A percentile compares a stretch with the other conserved stretches of the same genome.
Conservation (phyloP, 2,888 invertebrate species). For the Barypeithes pellucidus region DNA sequence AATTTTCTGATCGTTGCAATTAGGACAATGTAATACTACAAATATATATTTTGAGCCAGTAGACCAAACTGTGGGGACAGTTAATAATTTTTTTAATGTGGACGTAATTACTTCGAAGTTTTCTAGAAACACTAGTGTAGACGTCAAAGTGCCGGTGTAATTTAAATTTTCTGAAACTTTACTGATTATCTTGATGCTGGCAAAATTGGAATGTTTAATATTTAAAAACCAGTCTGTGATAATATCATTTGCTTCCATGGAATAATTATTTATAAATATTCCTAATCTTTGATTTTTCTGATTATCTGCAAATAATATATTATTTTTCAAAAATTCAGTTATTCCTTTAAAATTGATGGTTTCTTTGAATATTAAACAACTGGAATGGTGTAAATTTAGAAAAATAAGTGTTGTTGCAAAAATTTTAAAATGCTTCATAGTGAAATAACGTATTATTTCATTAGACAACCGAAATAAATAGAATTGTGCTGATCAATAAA, state of each 20-base stretch:
- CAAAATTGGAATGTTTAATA: not conserved
- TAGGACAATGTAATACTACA: not conserved
- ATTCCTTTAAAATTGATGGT: not conserved
- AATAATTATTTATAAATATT: constrained; percentile 3
- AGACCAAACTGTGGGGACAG: not conserved
- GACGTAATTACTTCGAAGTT: not conserved
- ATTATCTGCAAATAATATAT: not conserved
- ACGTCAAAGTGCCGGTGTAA: not conserved
- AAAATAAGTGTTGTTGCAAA: not conserved
- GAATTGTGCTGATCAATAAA: too few relatives aligned
- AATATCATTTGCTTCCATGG: constrained; percentile 6
- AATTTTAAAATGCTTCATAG: not conserved
- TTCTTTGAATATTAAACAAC: not conserved
- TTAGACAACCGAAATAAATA: too few relatives aligned
- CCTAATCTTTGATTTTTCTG: constrained; percentile 2
- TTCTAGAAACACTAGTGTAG: not conserved
- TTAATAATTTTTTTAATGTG: not conserved
- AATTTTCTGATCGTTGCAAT: not conserved
- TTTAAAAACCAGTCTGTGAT: constrained; percentile 1
- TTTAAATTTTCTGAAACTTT: not conserved
- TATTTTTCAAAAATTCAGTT: constrained; percentile 2
- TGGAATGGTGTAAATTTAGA: not conserved
- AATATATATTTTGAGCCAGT: constrained; percentile 8
- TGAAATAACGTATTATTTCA: not conserved
- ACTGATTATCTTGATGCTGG: not conserved